Conservation (phyloP, 2,888 invertebrate species). For the Dynastes grantii region DNA sequence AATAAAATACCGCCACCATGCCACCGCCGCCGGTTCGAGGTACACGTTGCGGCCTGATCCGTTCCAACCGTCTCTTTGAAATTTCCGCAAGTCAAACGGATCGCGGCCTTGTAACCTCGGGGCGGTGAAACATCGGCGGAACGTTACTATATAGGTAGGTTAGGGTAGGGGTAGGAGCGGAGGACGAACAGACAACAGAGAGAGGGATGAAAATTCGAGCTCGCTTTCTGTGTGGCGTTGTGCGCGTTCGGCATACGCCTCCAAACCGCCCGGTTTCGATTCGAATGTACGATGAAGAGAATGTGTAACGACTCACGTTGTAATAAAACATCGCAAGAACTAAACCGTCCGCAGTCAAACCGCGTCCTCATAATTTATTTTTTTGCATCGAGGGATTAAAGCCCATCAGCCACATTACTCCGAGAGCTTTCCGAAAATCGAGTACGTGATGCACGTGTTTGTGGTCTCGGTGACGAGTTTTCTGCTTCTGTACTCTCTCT, state of each 20-base stretch:
- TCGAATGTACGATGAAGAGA: too few species aligned
- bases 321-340: too few species aligned
- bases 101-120: slow-evolving; percentile 58
- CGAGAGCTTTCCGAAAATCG: too few species aligned
- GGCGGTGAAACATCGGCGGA: slow-evolving; percentile 48
- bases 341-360: background rate
- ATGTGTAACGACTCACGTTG: too few species aligned
- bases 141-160: slow-evolving; percentile 8
- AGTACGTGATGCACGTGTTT: too few species aligned
- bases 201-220: slow-evolving; percentile 16
- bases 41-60: slow-evolving; percentile 49
- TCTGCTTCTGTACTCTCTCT: too few species aligned
- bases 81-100: slow-evolving; percentile 61
- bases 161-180: background rate
- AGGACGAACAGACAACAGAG: background rate
- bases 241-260: slow-evolving; percentile 3
- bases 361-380: background rate
- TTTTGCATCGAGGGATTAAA: too few species aligned
- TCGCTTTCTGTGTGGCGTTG: slow-evolving; percentile 14
- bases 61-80: slow-evolving; percentile 59
- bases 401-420: too few species aligned
- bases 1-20: slow-evolving; percentile 57
- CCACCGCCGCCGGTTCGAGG: background rate
- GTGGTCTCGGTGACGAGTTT: too few species aligned
- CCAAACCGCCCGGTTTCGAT: background rate